Base-by-base conservation (phyloP, 2,888 invertebrate species). In the Eupithecia exiguata region DNA sequence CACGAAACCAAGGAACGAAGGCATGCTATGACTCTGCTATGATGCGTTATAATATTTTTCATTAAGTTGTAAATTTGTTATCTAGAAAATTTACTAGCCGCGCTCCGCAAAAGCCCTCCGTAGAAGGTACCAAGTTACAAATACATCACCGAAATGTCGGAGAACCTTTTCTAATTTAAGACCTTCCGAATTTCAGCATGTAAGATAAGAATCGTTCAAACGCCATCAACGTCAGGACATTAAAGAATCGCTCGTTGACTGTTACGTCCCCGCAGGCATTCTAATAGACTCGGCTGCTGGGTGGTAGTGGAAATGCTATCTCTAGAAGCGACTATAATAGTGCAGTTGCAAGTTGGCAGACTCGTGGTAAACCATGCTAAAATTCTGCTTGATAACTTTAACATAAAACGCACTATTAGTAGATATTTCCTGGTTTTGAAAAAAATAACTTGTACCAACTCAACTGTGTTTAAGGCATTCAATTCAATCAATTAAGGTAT, bases 241-340 rank as follows among this genome's bases (percentile, higher is more conserved):
- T 90, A 90, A 89, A 90, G 88, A 89, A 88, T 84, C 86, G 88
- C 84, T 88, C 86, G 84, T 86, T 88, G 89, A 89, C 88, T 89
- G 89, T 88, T 84, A 90, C 88, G 88, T 88, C 86, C 87, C 90
- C 89, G 86, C 89, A 90, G 90, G 90, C 89, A 90, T 91, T 89
- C 87, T 88, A 90, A 90, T 91, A 91, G 89, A 90, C 84, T 84
- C 80, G 81, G 79, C 81, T 87, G 82, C 82, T 83, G 69, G 69
- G 83, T 79, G 62, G 14, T 77, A 77, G 70, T 68, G 73, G 77
- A 79, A 67, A 75, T 70, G 0, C 58, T 46, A 74, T 4, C 72
- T 77, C 72, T 78, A 61, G 79, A 78, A 77, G 69, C 25, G 72
- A 16, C 70, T 40, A 58, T 40, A 38, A 43, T 68, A 53, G 30